Conservation (phyloP, 2,113 vertebrate species). For the Oxyura jamaicensis region DNA sequence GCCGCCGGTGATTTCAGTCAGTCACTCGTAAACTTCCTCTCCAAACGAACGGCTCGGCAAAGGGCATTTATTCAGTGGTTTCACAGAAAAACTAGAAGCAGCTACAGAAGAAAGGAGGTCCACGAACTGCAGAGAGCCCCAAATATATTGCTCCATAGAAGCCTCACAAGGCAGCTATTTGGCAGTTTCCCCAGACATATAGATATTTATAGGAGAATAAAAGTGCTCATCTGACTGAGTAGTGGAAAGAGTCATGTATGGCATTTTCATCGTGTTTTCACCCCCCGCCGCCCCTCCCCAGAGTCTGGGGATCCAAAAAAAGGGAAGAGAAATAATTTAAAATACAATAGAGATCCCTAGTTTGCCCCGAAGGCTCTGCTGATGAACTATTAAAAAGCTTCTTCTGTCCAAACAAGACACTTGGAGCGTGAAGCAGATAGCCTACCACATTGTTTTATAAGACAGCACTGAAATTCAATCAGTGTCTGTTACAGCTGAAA, state of each 20-base stretch:
- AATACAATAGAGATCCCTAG: constrained; percentile 40
- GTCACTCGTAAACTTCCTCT: not conserved
- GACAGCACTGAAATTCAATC: constrained; percentile 29
- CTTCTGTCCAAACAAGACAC: constrained; percentile 40
- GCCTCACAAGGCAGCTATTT: constrained; percentile 45
- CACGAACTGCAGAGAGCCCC: not conserved
- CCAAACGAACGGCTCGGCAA: not conserved
- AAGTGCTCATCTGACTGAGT: constrained; percentile 41
- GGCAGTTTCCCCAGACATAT: constrained; percentile 53
- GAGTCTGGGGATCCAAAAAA: constrained; percentile 25
- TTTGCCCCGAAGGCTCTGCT: constrained; percentile 40
- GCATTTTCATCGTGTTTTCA: constrained; percentile 52
- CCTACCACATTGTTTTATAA: not conserved
- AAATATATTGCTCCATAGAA: constrained; percentile 9
- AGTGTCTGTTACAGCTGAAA: constrained; percentile 37
- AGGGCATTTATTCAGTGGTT: not conserved
- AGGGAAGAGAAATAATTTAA: constrained; percentile 44
- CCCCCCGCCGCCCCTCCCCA: not conserved
- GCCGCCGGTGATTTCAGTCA: not conserved
- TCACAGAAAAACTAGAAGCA: not conserved
- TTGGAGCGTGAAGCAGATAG: constrained; percentile 13
- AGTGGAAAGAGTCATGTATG: constrained; percentile 58
- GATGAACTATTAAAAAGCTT: constrained; percentile 44
- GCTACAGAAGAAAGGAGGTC: not conserved
- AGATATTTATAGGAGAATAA: constrained; percentile 68